Evolutionary conservation across 2,888 invertebrate genomes (phyloP).

Genomic region (Harmothoe impar): DNA sequence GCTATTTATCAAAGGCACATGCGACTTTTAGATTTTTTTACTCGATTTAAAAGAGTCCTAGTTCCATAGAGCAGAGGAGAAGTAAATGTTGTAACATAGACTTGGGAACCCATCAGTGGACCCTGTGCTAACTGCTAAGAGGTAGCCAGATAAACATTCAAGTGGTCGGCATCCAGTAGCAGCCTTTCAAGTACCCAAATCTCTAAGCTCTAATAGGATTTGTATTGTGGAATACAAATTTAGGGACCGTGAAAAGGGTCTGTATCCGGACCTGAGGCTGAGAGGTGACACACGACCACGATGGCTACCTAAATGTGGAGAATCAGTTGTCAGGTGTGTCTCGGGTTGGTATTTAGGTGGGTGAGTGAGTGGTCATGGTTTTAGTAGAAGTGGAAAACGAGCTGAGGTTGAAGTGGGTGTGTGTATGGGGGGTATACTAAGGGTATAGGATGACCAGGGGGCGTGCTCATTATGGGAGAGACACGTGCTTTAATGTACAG

Average conservation of each 20-base stretch:
- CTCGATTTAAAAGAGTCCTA: not conserved
- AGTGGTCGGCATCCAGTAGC: not conserved
- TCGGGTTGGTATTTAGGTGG: not conserved
- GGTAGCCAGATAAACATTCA: not conserved
- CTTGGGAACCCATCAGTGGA: not conserved
- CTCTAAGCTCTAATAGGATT: not conserved
- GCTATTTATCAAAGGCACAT: not conserved
- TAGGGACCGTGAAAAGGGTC: not conserved
- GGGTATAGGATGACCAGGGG: slow-evolving; percentile 10
- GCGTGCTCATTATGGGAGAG: slow-evolving; percentile 14
- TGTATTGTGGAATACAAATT: not conserved
- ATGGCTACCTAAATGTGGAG: not conserved
- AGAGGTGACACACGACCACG: slow-evolving; percentile 17
- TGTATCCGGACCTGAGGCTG: not conserved
- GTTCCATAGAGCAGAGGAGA: not conserved
- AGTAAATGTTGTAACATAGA: not conserved
- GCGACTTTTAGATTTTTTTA: not conserved
- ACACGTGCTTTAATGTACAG: slow-evolving; percentile 19
- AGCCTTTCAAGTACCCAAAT: not conserved
- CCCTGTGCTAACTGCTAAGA: not conserved
- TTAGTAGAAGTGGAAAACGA: not conserved
- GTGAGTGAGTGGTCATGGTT: not conserved
- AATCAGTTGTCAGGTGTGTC: not conserved
- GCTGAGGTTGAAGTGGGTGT: not conserved
- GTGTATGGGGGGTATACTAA: not conserved